These are phyloP conservation scores for Argopecten irradians DNA, from an alignment of 1,140 invertebrate genomes.

Conservation along the genomic window DNA sequence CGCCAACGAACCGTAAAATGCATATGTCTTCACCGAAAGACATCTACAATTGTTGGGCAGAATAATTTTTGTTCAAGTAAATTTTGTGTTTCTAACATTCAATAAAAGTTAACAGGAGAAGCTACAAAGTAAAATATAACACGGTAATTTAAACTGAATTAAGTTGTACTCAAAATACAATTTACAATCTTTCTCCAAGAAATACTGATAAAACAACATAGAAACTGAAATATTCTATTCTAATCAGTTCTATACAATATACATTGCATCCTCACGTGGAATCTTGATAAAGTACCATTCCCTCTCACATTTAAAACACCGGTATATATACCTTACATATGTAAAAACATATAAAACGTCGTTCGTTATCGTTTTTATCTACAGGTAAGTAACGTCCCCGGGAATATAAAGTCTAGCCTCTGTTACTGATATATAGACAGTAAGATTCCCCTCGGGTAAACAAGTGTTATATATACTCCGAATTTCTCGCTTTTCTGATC, in stretches of 20 bases:
- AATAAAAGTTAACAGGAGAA: neutral
- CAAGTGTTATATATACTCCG: neutral
- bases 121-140: neutral
- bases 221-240: too few species aligned
- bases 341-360: neutral
- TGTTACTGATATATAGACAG: neutral
- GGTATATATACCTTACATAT: neutral
- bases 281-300: neutral
- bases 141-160: too few species aligned
- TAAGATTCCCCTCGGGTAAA: neutral
- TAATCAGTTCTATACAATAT: neutral
- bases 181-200: too few species aligned
- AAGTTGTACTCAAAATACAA: too few species aligned
- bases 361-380: neutral
- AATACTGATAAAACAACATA: too few species aligned
- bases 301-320: neutral
- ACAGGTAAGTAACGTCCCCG: neutral
- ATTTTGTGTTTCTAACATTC: too few species aligned
- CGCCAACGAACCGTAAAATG: too few species aligned
- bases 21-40: too few species aligned
- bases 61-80: too few species aligned
- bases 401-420: neutral
- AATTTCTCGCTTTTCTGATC: neutral
- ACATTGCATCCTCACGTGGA: neutral
- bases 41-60: too few species aligned